A percentile compares a stretch with the other conserved stretches of the same genome.
These are phyloP conservation scores for Sitobion miscanthi DNA, from an alignment of 1,140 invertebrate species.

Conservation along the genomic window DNA sequence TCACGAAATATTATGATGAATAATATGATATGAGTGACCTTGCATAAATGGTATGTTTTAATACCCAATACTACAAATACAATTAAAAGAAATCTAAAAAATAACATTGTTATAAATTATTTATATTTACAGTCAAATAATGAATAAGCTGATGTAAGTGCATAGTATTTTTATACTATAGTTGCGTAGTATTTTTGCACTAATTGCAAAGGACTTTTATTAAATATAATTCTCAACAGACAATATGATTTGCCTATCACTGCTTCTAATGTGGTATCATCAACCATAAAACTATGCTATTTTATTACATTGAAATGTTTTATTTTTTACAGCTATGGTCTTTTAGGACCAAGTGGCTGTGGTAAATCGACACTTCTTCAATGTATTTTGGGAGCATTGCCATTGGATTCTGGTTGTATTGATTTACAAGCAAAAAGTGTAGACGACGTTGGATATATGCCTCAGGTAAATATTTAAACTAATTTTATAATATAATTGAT, in stretches of 20 bases:
- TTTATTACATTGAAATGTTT: neutral
- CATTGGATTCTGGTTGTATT: conserved; percentile 81
- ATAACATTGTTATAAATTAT: neutral
- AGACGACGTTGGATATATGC: conserved; percentile 74
- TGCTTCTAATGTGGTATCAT: neutral
- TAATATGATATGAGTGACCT: neutral
- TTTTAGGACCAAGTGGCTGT: conserved; percentile 84
- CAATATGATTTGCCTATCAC: neutral
- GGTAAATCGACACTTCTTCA: conserved; percentile 85
- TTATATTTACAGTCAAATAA: neutral
- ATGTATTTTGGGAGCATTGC: conserved; percentile 81
- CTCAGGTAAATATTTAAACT: conserved; percentile 62
- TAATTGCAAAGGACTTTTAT: neutral
- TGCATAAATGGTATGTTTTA: neutral
- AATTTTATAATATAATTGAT: neutral
- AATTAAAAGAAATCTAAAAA: neutral
- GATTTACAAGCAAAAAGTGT: conserved; percentile 79
- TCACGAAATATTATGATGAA: neutral
- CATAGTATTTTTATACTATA: neutral
- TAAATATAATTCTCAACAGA: neutral
- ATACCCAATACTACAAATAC: neutral
- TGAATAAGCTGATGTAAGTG: neutral
- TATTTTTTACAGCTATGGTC: conserved; percentile 73
- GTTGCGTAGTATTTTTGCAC: neutral
- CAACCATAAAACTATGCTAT: neutral